Evolutionary conservation across 2,797 vertebrate species (phyloP).

Genomic region (Notoglanidium macrostoma): DNA sequence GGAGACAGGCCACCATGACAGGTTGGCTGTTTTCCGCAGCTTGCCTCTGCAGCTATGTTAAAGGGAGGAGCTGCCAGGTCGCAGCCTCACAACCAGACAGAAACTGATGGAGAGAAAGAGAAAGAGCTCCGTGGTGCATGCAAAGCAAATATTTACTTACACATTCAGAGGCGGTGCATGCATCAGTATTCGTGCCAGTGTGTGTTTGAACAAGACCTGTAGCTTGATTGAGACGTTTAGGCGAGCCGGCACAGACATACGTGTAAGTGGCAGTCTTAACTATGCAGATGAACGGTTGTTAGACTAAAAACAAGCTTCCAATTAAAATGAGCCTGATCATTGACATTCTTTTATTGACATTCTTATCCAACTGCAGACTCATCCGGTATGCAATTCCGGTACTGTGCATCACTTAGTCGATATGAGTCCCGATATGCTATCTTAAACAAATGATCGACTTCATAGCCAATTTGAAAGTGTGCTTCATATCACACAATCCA

Average conservation of each 20-base stretch:
- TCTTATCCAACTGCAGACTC: slow-evolving; percentile 13
- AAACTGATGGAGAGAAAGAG: neutral
- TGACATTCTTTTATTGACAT: slow-evolving; percentile 18
- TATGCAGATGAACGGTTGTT: slow-evolving; percentile 6
- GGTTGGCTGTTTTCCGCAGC: slow-evolving; percentile 22
- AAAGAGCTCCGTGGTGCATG: slow-evolving; percentile 10
- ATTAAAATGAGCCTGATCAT: slow-evolving; percentile 12
- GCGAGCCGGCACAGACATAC: neutral
- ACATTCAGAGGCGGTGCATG: neutral
- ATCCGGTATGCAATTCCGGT: neutral
- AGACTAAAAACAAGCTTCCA: neutral
- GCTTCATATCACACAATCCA: neutral
- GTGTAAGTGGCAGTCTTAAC: neutral
- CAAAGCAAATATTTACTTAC: slow-evolving; percentile 30
- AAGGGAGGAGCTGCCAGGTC: slow-evolving; percentile 19
- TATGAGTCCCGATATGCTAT: neutral
- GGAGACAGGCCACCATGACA: slow-evolving; percentile 15
- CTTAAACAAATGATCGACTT: slow-evolving; percentile 24
- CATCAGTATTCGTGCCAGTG: neutral
- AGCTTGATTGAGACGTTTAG: slow-evolving; percentile 8
- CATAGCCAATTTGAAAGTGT: slow-evolving; percentile 4
- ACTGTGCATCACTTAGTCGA: neutral
- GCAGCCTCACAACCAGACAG: slow-evolving; percentile 15
- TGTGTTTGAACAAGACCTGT: neutral
- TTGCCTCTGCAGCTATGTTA: slow-evolving; percentile 27